phyloP scores from a whole-genome alignment of 2,113 vertebrate genomes.

The Pholis gunnellus region DNA sequence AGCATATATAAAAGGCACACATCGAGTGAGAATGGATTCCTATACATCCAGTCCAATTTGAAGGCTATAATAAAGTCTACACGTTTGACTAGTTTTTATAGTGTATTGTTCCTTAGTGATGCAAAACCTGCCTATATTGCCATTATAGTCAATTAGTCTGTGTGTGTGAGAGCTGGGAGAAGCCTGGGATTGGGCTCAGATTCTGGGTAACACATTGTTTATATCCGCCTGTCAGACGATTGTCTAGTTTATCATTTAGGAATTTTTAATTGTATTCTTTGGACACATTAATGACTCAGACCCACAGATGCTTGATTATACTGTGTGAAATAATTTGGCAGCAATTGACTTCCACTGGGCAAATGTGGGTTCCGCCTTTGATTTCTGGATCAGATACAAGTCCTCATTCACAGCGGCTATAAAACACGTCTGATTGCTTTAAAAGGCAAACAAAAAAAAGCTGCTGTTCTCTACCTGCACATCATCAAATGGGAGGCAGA shows the following conservation, averaged over 20 bases:
- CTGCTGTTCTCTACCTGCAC: not conserved
- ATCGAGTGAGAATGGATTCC: conserved; percentile 17
- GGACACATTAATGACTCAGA: not conserved
- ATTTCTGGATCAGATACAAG: not conserved
- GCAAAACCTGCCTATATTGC: conserved; percentile 1
- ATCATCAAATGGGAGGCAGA: not conserved
- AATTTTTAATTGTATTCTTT: not conserved
- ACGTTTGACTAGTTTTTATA: conserved; percentile 10
- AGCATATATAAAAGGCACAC: not conserved
- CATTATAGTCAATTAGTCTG: not conserved
- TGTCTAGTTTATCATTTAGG: not conserved
- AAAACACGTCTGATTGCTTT: not conserved
- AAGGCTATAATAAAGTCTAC: conserved; percentile 23
- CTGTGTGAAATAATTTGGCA: not conserved
- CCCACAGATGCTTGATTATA: not conserved
- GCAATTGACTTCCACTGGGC: not conserved
- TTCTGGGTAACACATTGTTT: not conserved
- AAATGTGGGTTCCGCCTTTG: not conserved
- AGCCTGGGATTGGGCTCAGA: too few relatives aligned
- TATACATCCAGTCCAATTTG: conserved; percentile 17
- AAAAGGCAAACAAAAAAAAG: too few relatives aligned
- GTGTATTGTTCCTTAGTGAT: conserved; percentile 5
- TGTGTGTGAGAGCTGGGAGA: not conserved
- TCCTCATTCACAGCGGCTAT: not conserved
- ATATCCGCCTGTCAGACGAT: not conserved